Evolutionary conservation across 2,888 invertebrate genomes (phyloP).

Genomic region (Xylota sylvarum): DNA sequence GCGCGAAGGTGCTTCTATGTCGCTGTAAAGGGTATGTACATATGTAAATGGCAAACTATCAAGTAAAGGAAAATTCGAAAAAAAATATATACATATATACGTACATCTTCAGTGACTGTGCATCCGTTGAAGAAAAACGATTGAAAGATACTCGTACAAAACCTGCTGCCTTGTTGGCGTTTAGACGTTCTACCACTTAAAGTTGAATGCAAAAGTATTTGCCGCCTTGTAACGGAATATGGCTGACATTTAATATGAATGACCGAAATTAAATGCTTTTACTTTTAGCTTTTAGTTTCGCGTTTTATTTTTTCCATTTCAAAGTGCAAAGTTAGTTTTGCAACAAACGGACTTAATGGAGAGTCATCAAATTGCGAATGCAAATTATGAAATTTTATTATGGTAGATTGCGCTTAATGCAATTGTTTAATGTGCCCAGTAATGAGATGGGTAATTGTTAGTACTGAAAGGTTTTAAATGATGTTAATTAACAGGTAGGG

Average conservation of each 20-base stretch:
- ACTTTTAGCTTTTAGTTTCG: conserved; percentile 17
- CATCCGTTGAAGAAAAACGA: conserved; percentile 12
- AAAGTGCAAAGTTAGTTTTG: conserved; percentile 24
- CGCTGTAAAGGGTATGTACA: conserved; percentile 9
- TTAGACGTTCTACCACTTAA: conserved; percentile 6
- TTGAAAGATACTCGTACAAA: not conserved
- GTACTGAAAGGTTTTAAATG: not conserved
- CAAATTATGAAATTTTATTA: conserved; percentile 43
- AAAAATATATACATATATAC: no score
- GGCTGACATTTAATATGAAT: conserved; percentile 51
- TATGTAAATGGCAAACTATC: conserved; percentile 3
- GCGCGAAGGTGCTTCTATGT: not conserved
- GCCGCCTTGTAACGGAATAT: conserved; percentile 22
- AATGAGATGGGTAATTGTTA: not conserved
- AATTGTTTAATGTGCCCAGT: not conserved
- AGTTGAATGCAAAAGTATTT: conserved; percentile 16
- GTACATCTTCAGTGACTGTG: conserved; percentile 6
- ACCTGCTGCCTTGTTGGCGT: not conserved
- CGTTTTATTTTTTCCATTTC: not conserved
- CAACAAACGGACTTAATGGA: not conserved
- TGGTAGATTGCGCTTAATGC: conserved; percentile 7
- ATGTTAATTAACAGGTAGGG: no score
- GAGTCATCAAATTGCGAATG: conserved; percentile 43
- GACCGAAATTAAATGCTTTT: conserved; percentile 47
- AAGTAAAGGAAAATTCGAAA: not conserved